Conservation (phyloP, 2,113 vertebrate species). For the Hemiprocne comata region DNA sequence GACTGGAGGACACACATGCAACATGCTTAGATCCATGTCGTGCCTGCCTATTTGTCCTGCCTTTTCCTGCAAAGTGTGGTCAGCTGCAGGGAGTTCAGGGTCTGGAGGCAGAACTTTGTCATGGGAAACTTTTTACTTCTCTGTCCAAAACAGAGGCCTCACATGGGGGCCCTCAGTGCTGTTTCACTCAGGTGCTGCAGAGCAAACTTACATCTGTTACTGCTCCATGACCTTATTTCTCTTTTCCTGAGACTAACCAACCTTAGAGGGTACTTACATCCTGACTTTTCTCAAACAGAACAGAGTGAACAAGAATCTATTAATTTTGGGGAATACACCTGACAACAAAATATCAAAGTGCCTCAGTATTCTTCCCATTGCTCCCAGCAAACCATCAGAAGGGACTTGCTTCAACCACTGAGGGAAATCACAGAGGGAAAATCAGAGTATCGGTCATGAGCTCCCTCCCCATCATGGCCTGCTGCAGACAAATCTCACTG, state of each 20-base stretch:
- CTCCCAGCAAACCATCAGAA: neutral
- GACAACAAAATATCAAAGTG: neutral
- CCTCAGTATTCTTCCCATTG: neutral
- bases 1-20: neutral
- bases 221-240: neutral
- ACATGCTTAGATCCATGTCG: rapidly evolving
- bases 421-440: neutral
- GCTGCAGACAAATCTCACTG: neutral
- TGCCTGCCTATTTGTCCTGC: neutral
- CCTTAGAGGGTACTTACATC: neutral
- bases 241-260: neutral
- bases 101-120: neutral
- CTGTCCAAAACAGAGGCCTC: neutral
- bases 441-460: neutral
- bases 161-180: neutral
- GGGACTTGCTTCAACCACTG: neutral
- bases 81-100: neutral
- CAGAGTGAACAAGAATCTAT: neutral
- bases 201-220: neutral
- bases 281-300: neutral
- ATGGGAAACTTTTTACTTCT: neutral
- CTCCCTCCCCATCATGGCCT: neutral
- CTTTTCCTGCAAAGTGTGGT: neutral
- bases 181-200: neutral
- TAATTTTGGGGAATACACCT: neutral